phyloP scores from a whole-genome alignment of 2,888 invertebrate genomes.

The Himalopsyche tibetana region DNA sequence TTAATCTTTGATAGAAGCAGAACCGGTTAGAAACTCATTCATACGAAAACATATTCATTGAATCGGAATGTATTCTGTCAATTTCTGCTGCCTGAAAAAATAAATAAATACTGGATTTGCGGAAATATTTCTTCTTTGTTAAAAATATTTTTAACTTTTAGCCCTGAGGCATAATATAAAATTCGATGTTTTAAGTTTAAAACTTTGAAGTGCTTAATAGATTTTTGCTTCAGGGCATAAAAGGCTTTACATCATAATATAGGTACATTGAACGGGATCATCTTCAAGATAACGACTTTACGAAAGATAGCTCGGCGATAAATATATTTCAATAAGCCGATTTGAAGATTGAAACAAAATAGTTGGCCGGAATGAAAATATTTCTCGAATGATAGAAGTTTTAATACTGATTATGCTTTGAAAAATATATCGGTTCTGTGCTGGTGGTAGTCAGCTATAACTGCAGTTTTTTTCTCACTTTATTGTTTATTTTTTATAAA shows the following conservation, averaged over 20 bases:
- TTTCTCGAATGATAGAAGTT: too few relatives aligned
- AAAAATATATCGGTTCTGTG: too few relatives aligned
- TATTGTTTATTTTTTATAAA: too few relatives aligned
- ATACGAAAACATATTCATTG: conserved; percentile 2
- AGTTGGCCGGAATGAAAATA: too few relatives aligned
- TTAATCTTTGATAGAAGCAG: background rate
- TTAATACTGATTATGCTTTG: too few relatives aligned
- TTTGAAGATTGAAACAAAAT: background rate
- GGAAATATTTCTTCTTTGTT: background rate
- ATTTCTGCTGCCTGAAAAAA: background rate
- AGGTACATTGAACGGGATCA: background rate
- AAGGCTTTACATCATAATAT: background rate
- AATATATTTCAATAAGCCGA: background rate
- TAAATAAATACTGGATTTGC: background rate
- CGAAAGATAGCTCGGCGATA: background rate
- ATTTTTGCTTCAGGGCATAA: background rate
- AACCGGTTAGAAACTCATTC: background rate
- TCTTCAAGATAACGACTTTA: background rate
- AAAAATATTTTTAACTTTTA: background rate
- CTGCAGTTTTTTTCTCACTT: too few relatives aligned
- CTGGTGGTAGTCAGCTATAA: too few relatives aligned
- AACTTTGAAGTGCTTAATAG: background rate
- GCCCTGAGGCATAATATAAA: background rate
- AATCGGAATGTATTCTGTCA: conserved; percentile 1
- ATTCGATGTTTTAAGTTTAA: background rate